Percentiles rank a stretch among this genome's conserved stretches.
These are phyloP conservation scores for Rhinoptilus africanus DNA, from an alignment of 2,113 vertebrate species.

Conservation along the genomic window DNA sequence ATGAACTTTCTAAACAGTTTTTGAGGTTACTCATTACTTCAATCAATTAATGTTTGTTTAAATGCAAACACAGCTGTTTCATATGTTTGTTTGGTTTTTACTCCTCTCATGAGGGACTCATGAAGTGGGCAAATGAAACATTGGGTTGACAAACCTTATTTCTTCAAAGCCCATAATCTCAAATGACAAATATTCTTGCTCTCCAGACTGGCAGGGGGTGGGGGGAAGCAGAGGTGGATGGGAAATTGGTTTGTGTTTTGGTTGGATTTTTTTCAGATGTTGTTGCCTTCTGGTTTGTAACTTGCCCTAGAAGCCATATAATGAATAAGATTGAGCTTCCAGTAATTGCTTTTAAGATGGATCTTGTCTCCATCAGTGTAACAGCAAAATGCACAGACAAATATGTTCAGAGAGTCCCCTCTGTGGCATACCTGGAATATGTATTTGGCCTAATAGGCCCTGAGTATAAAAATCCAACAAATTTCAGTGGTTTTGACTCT, in stretches of 20 bases:
- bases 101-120: neutral
- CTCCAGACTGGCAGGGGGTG: neutral
- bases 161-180: neutral
- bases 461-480: neutral
- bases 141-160: neutral
- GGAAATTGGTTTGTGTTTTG: neutral
- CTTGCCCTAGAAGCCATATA: neutral
- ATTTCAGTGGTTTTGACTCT: neutral
- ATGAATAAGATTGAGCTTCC: neutral
- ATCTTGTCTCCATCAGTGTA: neutral
- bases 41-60: conserved; percentile 51
- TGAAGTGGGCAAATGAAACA: neutral
- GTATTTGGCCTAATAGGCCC: neutral
- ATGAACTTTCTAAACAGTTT: neutral
- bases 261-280: rapidly evolving
- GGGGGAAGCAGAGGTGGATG: neutral
- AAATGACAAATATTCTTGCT: neutral
- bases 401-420: neutral
- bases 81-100: neutral
- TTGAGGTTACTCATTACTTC: conserved; percentile 42
- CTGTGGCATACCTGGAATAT: neutral
- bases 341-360: neutral
- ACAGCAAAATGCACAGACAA: neutral
- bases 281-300: neutral
- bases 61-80: conserved; percentile 45